Evolutionary conservation across 2,888 invertebrate species (phyloP), one percentile per base, ranked within the genome.

Genomic region (Eurytoma adleriae): DNA sequence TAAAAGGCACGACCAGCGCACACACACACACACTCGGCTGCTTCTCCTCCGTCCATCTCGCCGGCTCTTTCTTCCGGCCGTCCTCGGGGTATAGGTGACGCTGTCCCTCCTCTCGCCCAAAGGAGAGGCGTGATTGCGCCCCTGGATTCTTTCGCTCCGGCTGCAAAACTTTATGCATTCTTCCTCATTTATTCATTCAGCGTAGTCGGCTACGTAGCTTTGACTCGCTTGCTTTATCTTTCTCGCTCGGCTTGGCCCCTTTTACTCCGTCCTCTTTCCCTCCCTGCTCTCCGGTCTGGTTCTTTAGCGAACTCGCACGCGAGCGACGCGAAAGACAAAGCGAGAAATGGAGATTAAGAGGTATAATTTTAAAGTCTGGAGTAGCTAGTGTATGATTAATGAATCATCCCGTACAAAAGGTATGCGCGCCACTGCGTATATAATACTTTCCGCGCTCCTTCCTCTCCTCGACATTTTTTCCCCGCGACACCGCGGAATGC

Each of bases 101-200:
- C 24, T 13, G 48, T 20, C 27, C 48, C n/a, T 56, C 14, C 20
- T 40, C 12, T 59, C 27, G 59, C 18, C 62, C 62, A 73, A 62
- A 73, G 56, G 54, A 73, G 40, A 57, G 62, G 52, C n/a, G 48
- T 62, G 48, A 50, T 76, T 48, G 54, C 61, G 50, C n/a, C 70
- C 70, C 66, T 67, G 57, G 75, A 70, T 73, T 78, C 72, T 52
- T 81, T 62, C 20, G 10, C 59, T 2, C 59, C 5, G n/a, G 20
- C 52, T 68, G 20, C 48, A 69, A 62, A 75, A 80, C 80, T 76
- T 80, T 80, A 61, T 80, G 52, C 80, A 72, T 80, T 80, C 76
- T 75, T 80, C 56, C 68, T 80, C 80, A 20, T 80, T 80, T 67
- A 80, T 80, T 77, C 80, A 68, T 59, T 61, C 71, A 61, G 68